Evolutionary conservation across 2,113 vertebrate species (phyloP).

Genomic region (Heterocephalus glaber): DNA sequence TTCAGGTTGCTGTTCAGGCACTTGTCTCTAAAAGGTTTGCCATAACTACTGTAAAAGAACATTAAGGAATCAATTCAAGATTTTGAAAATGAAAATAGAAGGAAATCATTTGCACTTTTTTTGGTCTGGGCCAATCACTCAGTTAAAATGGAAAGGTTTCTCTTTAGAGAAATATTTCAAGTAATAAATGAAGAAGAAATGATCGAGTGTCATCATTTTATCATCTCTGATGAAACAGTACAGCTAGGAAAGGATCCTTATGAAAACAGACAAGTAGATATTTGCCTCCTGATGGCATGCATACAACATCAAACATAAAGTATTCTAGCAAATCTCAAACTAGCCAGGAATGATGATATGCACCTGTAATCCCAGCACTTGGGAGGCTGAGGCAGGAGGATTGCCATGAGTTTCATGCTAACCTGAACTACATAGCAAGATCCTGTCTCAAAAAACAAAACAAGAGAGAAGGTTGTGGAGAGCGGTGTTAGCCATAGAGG

Average conservation of each 20-base stretch:
- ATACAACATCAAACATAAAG: background rate
- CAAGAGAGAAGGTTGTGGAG: no score
- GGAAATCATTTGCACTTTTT: background rate
- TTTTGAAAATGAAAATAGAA: conserved; percentile 28
- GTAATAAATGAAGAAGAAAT: background rate
- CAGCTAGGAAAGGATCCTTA: background rate
- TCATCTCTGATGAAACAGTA: background rate
- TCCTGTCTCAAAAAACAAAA: background rate
- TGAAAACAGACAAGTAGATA: background rate
- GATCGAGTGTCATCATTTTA: conserved; percentile 7
- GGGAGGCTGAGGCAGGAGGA: no score
- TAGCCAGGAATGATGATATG: background rate
- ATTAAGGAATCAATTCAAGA: background rate
- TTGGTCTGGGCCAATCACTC: background rate
- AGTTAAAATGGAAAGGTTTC: background rate
- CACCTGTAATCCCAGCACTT: background rate
- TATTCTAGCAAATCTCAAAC: background rate
- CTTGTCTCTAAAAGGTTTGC: no score
- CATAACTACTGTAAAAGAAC: background rate
- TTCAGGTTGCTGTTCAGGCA: no score
- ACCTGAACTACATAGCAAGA: no score
- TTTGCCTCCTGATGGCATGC: background rate
- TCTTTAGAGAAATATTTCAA: background rate
- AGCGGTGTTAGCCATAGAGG: no score
- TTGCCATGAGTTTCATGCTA: no score